Percentiles rank a stretch among this genome's conserved stretches.
Evolutionary conservation across 2,888 invertebrate species (phyloP).

Genomic region (Acronicta leporina): DNA sequence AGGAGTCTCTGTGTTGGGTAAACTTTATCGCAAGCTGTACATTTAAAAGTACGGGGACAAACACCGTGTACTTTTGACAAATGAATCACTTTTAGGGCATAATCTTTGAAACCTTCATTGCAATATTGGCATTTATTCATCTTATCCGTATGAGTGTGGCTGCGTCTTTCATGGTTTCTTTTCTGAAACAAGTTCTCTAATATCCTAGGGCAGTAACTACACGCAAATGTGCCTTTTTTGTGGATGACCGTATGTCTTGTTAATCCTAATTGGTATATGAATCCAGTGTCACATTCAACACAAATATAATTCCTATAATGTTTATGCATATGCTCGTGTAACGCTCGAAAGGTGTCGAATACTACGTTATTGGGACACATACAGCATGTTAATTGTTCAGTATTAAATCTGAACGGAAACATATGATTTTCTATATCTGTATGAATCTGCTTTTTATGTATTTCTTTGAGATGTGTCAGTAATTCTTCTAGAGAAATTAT

Average conservation of each 20-base stretch:
- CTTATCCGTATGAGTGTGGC: slow-evolving; percentile 55
- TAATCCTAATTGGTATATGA: slow-evolving; percentile 63
- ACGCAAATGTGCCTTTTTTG: slow-evolving; percentile 64
- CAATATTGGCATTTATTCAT: slow-evolving; percentile 63
- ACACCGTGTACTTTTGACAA: slow-evolving; percentile 44
- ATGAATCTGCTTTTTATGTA: slow-evolving; percentile 44
- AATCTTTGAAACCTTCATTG: slow-evolving; percentile 59
- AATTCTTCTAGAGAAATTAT: slow-evolving; percentile 37
- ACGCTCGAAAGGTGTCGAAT: slow-evolving; percentile 53
- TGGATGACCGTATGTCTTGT: slow-evolving; percentile 63
- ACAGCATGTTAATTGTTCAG: slow-evolving; percentile 40
- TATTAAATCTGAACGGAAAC: slow-evolving; percentile 51
- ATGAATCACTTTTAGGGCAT: slow-evolving; percentile 57
- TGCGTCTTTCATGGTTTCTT: slow-evolving; percentile 74
- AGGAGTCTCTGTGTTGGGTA: slow-evolving; percentile 21
- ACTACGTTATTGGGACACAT: slow-evolving; percentile 28
- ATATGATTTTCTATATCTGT: slow-evolving; percentile 58
- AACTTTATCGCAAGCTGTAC: slow-evolving; percentile 37
- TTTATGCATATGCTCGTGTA: slow-evolving; percentile 67
- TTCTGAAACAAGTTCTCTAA: slow-evolving; percentile 77
- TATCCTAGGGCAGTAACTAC: slow-evolving; percentile 73
- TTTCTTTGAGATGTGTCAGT: slow-evolving; percentile 35
- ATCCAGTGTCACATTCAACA: slow-evolving; percentile 68
- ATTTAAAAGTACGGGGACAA: slow-evolving; percentile 12
- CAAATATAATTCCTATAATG: slow-evolving; percentile 75